Base-by-base conservation (phyloP, 2,113 vertebrate species). In the Chascanopsetta lugubris region DNA sequence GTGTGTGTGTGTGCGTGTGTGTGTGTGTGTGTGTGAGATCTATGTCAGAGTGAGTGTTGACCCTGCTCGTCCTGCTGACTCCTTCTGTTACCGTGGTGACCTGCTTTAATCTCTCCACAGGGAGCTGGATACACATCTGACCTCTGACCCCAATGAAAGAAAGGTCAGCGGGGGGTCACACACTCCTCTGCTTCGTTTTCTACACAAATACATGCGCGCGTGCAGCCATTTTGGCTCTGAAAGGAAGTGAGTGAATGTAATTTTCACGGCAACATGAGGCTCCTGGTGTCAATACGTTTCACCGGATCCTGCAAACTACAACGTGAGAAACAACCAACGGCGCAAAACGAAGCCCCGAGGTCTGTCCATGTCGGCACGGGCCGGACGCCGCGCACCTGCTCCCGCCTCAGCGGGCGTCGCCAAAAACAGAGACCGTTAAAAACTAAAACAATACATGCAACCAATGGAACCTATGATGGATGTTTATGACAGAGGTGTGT, bases 81-180 rank as follows among this genome's bases (percentile, higher is more conserved):
- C 76, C 70, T 43, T 48, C 61, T 42, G 81, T 85, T 85, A 76
- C 80, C 83, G 12, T 66, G 79, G 82, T 73, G 78, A 87, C 80
- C 12, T 0, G 57, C n/a, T 83, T 77, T 87, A 80, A 85, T 84
- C 72, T 69, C 66, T 71, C 84, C 83, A 43, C 42, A 61, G 80
- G 84, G 77, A 83, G 57, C 67, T 49, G 66, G 24, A 72, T 78
- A 75, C 64, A 53, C 47, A 71, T 58, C 66, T 84, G 83, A 86
- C 85, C 84, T 30, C 67, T 86, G 46, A 86, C 85, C 80, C 25
- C 1, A 6, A 75, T 70, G 54, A 77, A 85, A 79, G 75, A 55
- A 77, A 76, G 77, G 75, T 81, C 79, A 57, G 5, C 0, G 2
- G 61, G 2, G 61, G 82, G 83, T 80, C 51, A 51, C 68, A 60